A percentile compares a stretch with the other conserved stretches of the same genome.
Evolutionary conservation across 92 coral and sea anemone species (phyloP).

Genomic region (Phenganax subtilis): DNA sequence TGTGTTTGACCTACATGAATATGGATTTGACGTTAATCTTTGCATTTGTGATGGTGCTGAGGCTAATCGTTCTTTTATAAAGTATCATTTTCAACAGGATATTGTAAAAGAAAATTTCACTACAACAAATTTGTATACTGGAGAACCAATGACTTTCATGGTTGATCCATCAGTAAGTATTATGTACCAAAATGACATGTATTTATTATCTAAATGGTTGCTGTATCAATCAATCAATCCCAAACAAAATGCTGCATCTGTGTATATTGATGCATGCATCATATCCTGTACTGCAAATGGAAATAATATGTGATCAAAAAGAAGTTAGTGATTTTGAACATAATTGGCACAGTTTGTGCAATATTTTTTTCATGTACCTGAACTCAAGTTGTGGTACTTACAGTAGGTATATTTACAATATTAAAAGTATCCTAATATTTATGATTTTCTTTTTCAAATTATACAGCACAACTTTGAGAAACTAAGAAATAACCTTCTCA

Average conservation of each 20-base stretch:
- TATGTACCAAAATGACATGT: not conserved
- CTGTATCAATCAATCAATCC: not conserved
- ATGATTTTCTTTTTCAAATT: not conserved
- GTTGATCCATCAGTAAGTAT: constrained; percentile 49
- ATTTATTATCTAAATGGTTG: not conserved
- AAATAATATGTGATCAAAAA: no score
- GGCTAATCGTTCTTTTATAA: constrained; percentile 46
- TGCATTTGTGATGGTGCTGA: constrained; percentile 52
- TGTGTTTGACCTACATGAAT: constrained; percentile 34
- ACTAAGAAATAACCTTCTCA: constrained; percentile 42
- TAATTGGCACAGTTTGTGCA: no score
- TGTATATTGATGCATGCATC: not conserved
- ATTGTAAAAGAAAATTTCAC: constrained; percentile 18
- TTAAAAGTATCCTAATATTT: not conserved
- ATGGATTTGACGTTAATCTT: constrained; percentile 46
- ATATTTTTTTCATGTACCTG: no score
- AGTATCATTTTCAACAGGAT: constrained; percentile 38
- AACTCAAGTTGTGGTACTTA: no score
- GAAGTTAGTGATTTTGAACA: no score
- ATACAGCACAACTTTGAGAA: constrained; percentile 49
- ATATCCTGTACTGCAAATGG: no score
- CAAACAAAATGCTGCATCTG: not conserved
- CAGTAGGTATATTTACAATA: not conserved
- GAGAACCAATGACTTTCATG: constrained; percentile 49
- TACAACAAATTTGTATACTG: no score